Evolutionary conservation across 2,888 invertebrate species (phyloP), one percentile per base, ranked within the genome.

Genomic region (Willowsia nigromaculata): DNA sequence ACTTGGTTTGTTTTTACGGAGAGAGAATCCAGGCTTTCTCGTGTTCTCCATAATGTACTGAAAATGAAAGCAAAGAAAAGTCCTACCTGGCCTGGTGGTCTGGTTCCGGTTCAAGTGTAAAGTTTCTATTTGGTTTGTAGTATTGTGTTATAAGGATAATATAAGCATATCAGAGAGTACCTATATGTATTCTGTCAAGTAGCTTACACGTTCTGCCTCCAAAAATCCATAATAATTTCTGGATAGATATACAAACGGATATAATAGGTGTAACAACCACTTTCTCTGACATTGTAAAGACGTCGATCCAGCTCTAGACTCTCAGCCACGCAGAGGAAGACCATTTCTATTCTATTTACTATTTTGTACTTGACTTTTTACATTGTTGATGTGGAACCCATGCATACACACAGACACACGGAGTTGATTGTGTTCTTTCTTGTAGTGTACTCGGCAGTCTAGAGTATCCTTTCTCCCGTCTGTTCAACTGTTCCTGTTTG

Each of bases 351-450:
- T 68, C 40, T n/a, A n/a, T n/a, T n/a, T n/a, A n/a, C n/a, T n/a
- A n/a, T n/a, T 68, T 62, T 68, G 68, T 68, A 68, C 68, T 33
- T 68, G 68, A 68, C 37, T 68, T 68, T 40, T 40, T 37, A 18
- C 18, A 37, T 40, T 68, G 68, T 22, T 40, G 68, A n/a, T 68
- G n/a, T 37, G 18, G 65, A 68, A 37, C 37, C 37, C 18, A n/a
- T 13, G 15, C 18, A 37, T 9, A 40, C 37, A 37, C 40, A 18
- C 6, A 68, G 37, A 37, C 18, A 40, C 37, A 37, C 40, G 9
- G 9, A 68, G 37, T 68, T 68, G 37, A n/a, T 22, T 62, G 22
- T 30, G 30, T 30, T 62, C 30, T 62, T 30, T 62, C 30, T 62
- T 62, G 30, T 13, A 33, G 30, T 11, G 30, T 62, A 11, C 62